Evolutionary conservation across 2,888 invertebrate species (phyloP).

Genomic region (Aspidiotus rigidus): DNA sequence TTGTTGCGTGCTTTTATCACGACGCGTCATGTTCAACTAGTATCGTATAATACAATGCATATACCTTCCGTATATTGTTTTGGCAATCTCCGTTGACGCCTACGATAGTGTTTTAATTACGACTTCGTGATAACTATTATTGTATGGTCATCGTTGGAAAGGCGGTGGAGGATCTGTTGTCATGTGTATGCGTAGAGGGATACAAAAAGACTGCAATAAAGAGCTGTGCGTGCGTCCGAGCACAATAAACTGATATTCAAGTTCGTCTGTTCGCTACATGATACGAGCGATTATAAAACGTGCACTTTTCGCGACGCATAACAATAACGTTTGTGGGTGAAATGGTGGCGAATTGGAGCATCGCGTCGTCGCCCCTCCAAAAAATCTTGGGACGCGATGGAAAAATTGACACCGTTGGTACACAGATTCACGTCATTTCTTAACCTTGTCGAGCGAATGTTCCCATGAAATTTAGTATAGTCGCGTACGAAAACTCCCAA

Average conservation of each 20-base stretch:
- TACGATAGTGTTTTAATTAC: conserved; percentile 33
- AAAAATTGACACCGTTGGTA: too few relatives aligned
- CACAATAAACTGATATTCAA: background rate
- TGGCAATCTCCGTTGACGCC: conserved; percentile 29
- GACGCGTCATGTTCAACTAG: conserved; percentile 25
- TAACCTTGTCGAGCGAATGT: too few relatives aligned
- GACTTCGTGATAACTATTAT: conserved; percentile 29
- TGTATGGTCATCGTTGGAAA: background rate
- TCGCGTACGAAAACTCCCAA: too few relatives aligned
- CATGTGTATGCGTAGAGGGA: conserved; percentile 4
- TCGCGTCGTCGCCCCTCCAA: too few relatives aligned
- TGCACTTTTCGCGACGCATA: background rate
- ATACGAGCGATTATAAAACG: background rate
- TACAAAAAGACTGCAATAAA: background rate
- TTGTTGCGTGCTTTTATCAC: conserved; percentile 8
- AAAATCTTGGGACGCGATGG: too few relatives aligned
- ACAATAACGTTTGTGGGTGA: background rate
- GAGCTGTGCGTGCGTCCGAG: background rate
- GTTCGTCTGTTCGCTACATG: background rate
- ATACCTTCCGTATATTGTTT: conserved; percentile 21
- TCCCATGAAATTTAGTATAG: too few relatives aligned
- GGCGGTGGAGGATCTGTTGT: background rate
- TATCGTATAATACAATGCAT: conserved; percentile 29
- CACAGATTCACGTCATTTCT: too few relatives aligned
- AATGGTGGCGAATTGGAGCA: background rate